phyloP scores from a whole-genome alignment of 2,113 vertebrate genomes.

The Danionella cerebrum region DNA sequence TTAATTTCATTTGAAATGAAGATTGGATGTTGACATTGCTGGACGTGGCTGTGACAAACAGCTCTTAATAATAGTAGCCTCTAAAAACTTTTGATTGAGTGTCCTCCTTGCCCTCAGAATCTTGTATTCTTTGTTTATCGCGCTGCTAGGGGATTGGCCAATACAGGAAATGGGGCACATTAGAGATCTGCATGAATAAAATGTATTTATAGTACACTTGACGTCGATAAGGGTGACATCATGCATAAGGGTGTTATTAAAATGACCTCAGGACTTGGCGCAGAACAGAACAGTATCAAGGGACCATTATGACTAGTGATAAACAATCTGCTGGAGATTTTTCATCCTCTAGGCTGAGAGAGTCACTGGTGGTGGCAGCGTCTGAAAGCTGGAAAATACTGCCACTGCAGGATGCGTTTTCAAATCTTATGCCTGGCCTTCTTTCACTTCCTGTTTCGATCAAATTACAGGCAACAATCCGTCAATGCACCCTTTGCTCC shows the following conservation, averaged over 20 bases:
- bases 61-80: neutral
- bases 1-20: conserved; percentile 29
- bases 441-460: too few species aligned
- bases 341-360: neutral
- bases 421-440: too few species aligned
- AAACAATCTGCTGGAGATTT: neutral
- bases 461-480: too few species aligned
- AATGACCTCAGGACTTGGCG: conserved; percentile 19
- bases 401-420: too few species aligned
- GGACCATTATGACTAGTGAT: neutral
- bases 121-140: conserved; percentile 14
- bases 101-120: conserved; percentile 3
- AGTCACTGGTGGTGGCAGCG: neutral
- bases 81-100: too few species aligned
- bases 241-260: conserved; percentile 13
- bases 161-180: neutral
- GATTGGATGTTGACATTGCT: conserved; percentile 10
- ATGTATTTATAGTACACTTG: conserved; percentile 20
- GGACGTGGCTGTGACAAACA: conserved; percentile 12
- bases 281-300: neutral
- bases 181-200: conserved; percentile 13
- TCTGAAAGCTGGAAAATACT: too few species aligned
- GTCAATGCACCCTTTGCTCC: too few species aligned
- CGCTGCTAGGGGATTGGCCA: neutral
- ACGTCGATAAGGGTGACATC: conserved; percentile 12